Conservation (phyloP, 2,113 vertebrate species). For the Macquaria australasica region DNA sequence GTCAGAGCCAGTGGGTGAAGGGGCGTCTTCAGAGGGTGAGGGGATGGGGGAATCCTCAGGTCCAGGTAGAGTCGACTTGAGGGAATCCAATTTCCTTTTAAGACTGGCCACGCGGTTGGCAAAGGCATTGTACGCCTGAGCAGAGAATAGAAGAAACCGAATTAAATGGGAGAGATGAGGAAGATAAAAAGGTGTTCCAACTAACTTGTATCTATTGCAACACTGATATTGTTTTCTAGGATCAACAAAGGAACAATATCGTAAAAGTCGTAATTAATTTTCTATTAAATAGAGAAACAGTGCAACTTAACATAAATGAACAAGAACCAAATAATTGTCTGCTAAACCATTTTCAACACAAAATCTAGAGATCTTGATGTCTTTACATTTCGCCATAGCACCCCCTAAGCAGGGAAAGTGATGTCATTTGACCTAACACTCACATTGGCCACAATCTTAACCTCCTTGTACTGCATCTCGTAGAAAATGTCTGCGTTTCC, state of each 20-base stretch:
- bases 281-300: not conserved
- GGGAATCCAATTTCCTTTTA: conserved; percentile 96
- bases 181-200: not conserved
- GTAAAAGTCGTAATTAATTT: not conserved
- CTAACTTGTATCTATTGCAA: not conserved
- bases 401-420: not conserved
- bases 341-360: not conserved
- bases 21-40: conserved; percentile 94
- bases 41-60: conserved; percentile 95
- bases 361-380: not conserved
- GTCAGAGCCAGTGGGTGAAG: conserved; percentile 94
- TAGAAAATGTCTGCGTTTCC: conserved; percentile 98
- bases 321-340: not conserved
- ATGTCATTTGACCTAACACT: conserved; percentile 74
- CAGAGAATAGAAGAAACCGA: not conserved
- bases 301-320: not conserved
- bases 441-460: conserved; percentile 98
- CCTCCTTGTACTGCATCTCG: conserved; percentile 97
- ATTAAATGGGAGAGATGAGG: not conserved
- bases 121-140: conserved; percentile 96
- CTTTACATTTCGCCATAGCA: not conserved
- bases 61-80: conserved; percentile 93
- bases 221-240: not conserved
- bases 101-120: conserved; percentile 95
- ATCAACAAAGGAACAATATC: not conserved